Evolutionary conservation across 2,797 vertebrate genomes (phyloP).

Genomic region (Todus mexicanus): DNA sequence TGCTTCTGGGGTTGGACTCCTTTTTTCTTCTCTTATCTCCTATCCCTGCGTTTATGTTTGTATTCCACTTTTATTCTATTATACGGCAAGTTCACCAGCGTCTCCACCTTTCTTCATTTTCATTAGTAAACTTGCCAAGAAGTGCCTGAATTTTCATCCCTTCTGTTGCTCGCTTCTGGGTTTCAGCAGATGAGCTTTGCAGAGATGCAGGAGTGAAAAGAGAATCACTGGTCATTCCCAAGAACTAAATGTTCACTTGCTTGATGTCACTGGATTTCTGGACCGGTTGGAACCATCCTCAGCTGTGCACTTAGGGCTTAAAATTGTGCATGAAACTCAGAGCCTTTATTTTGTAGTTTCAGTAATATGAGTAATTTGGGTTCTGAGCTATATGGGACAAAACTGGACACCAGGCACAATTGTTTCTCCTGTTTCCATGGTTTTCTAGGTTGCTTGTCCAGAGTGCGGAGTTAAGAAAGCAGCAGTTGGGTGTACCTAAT

Average conservation of each 20-base stretch:
- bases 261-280: not conserved
- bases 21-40: not conserved
- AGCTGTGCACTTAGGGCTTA: not conserved
- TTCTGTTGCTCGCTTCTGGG: not conserved
- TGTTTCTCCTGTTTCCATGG: not conserved
- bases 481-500: not conserved
- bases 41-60: not conserved
- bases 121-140: not conserved
- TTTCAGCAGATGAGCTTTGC: not conserved
- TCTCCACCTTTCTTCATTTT: not conserved
- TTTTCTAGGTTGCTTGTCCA: not conserved
- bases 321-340: not conserved
- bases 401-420: not conserved
- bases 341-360: not conserved
- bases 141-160: not conserved
- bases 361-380: not conserved
- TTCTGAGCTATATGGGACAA: not conserved
- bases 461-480: not conserved
- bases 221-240: not conserved
- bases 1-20: not conserved
- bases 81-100: not conserved
- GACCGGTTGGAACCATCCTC: not conserved
- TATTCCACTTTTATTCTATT: not conserved
- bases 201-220: not conserved
- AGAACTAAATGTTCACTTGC: not conserved